Evolutionary conservation across 2,888 invertebrate genomes (phyloP), one percentile per base, ranked within the genome.

Genomic region (Platycnemis pennipes): DNA sequence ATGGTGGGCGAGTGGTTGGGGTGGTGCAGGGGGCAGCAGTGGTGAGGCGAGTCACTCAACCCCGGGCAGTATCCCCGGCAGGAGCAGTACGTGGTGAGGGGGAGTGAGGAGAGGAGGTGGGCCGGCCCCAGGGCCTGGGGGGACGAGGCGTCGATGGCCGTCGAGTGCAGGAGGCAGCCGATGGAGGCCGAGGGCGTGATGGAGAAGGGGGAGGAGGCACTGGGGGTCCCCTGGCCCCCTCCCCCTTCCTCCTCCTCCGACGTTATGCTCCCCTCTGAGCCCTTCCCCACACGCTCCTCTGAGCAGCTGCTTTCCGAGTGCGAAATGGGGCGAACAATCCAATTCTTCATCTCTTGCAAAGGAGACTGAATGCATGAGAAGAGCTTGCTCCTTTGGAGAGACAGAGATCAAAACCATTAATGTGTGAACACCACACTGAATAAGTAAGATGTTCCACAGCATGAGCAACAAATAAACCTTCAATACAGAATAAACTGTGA

Each of bases 301-400:
- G 94, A 94, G 88, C 94, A 94, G 26, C 94, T 77, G 7, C 94
- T 94, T 86, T 95, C 95, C 0, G 94, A 94, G 46, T 94, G 94
- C 22, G 94, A 94, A 46, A 94, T 94, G 5, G 97, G 97, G 95
- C 97, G 96, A 37, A 77, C 77, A 94, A 97, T 96, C 97, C 97
- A 97, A 95, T 97, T 97, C 94, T 97, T 96, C 96, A 97, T 96
- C 95, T 97, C 97, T 95, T 97, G 96, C 95, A 97, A 96, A 94
- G 97, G 97, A 26, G 97, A 97, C 96, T 97, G 97, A 95, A 97
- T 96, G 96, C 97, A 97, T 95, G 97, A 97, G 96, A 97, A 97
- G 91, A 97, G 96, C 95, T 97, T 97, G 44, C 95, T 94, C 89
- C 96, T 95, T 94, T 8, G 37, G 91, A 94, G 49, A 42, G 94